These are phyloP conservation scores for Cephalopterus ornatus DNA, from an alignment of 2,113 vertebrate genomes.

Conservation along the genomic window DNA sequence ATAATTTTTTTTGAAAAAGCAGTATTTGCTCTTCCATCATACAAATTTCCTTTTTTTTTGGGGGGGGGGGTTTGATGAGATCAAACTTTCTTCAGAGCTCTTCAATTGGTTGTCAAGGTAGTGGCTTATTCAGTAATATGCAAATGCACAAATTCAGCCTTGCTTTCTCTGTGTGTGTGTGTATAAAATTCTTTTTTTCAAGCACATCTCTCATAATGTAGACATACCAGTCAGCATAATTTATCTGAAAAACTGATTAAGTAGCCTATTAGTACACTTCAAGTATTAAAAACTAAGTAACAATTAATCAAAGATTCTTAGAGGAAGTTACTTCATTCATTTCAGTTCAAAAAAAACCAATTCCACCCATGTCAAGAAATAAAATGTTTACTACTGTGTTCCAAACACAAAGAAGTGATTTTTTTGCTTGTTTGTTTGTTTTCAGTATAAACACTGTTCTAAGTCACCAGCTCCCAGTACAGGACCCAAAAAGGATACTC, in stretches of 20 bases:
- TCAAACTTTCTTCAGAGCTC: not conserved
- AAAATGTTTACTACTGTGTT: not conserved
- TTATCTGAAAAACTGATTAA: not conserved
- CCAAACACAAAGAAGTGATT: not conserved
- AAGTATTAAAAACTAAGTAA: not conserved
- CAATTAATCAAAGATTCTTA: not conserved
- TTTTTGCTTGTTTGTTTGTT: not conserved
- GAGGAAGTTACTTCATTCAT: not conserved
- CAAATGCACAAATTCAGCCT: not conserved
- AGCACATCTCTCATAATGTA: not conserved
- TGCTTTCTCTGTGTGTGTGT: not conserved
- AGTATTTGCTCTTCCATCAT: not conserved
- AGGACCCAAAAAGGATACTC: not conserved
- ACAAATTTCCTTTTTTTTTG: not conserved
- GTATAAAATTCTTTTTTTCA: not conserved
- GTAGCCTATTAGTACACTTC: not conserved
- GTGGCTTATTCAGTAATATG: not conserved
- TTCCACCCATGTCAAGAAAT: not conserved
- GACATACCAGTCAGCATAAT: not conserved
- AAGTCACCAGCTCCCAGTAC: not conserved
- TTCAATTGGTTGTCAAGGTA: not conserved
- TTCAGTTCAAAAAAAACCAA: not conserved
- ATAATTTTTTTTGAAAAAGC: constrained; percentile 2
- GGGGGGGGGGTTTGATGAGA: too few relatives aligned
- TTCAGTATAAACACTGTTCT: not conserved